Base-by-base conservation (phyloP, 2,113 vertebrate species). In the Chascanopsetta lugubris region DNA sequence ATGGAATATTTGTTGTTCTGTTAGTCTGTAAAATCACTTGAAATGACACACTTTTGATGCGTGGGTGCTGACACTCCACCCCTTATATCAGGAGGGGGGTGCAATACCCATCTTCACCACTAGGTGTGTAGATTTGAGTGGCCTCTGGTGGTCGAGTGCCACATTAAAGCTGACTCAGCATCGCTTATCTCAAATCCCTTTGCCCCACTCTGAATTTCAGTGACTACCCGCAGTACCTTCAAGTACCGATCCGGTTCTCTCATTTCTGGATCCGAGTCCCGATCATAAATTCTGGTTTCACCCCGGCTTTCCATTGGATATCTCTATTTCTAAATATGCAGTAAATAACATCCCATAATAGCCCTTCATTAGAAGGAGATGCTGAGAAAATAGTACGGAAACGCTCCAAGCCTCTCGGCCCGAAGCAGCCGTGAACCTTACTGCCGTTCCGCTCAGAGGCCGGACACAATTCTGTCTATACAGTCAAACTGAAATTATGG, bases 341-440 rank as follows among this genome's bases (percentile, higher is more conserved):
- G 38, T 42, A 42, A 42, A 42, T 42, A 1, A 3, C n/a, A n/a
- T 42, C 1, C n/a, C n/a, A 7, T 8, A 42, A n/a, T 42, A 13
- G 38, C 38, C 38, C 38, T 42, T 8, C 15, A 42, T 42, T 1
- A 20, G 8, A 9, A 17, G 38, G 38, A 40, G n/a, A 40, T 17
- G 38, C 17, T 17, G 38, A 40, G 34, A 13, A 36, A 36, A 36
- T 13, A 36, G 34, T 11, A 13, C 10, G 11, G 12, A 4, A 13
- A 10, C 8, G 30, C 34, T 36, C 10, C 34, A 36, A 36, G 17
- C 3, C 38, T 40, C 15, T 43, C 38, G 1, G 3, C 20, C 46
- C 38, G 51, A 42, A 46, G 43, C 36, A 27, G n/a, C 38, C 38
- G 29, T 27, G 63, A 38, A 38, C 13, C 36, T 20, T 21, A 45